phyloP scores from a whole-genome alignment of 2,888 invertebrate species.

The Leptogaster cylindrica region DNA sequence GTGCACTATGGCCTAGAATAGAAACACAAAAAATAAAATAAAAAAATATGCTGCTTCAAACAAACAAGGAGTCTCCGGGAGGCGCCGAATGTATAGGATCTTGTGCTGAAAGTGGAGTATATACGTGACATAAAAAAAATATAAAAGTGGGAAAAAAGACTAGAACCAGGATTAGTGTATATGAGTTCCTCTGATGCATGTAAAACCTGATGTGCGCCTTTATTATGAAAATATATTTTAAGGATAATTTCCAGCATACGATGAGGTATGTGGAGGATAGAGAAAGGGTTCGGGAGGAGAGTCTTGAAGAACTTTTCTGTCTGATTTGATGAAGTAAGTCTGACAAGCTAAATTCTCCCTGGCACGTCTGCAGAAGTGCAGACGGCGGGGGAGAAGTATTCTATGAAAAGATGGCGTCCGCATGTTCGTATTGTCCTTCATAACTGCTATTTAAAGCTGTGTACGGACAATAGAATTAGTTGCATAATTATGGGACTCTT shows the following conservation, averaged over 20 bases:
- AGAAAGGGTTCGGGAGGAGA: neutral
- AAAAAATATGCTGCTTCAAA: conserved; percentile 32
- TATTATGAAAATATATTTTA: conserved; percentile 34
- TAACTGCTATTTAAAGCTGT: conserved; percentile 19
- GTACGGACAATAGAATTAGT: conserved; percentile 32
- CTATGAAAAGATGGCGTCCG: conserved; percentile 9
- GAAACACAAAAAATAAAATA: conserved; percentile 34
- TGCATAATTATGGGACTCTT: conserved; percentile 21
- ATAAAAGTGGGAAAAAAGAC: neutral
- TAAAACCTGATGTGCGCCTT: conserved; percentile 15
- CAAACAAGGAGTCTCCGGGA: conserved; percentile 24
- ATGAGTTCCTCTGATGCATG: conserved; percentile 11
- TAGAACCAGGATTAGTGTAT: neutral
- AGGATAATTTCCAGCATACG: conserved; percentile 24
- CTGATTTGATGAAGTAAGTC: conserved; percentile 33
- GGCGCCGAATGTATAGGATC: conserved; percentile 36
- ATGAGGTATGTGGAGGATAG: neutral
- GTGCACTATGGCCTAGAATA: conserved; percentile 37
- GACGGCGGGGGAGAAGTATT: neutral
- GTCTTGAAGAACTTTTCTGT: conserved; percentile 29
- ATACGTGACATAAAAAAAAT: conserved; percentile 30
- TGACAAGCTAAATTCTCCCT: neutral
- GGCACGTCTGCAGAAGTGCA: neutral
- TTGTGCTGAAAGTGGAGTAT: conserved; percentile 29
- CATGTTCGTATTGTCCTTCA: conserved; percentile 29